phyloP scores from a whole-genome alignment of 1,140 invertebrate species.

The Lasaia peninsularis region DNA sequence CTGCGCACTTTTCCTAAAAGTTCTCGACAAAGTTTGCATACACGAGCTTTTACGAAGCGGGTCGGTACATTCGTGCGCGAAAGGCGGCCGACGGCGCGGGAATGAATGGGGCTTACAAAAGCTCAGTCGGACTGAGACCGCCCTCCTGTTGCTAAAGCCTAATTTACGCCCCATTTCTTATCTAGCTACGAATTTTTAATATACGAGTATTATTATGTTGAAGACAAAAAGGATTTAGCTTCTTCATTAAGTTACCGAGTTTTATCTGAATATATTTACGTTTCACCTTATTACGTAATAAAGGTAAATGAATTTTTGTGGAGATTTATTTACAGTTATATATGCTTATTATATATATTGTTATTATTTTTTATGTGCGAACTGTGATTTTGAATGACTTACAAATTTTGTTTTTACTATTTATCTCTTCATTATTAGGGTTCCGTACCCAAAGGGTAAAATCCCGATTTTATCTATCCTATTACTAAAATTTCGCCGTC shows the following conservation, averaged over 20 bases:
- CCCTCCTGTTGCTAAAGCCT: slow-evolving; percentile 30
- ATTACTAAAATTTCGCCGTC: too few species aligned
- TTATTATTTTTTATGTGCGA: too few species aligned
- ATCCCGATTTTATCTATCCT: too few species aligned
- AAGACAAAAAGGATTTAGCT: not conserved
- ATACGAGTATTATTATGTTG: not conserved
- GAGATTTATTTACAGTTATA: too few species aligned
- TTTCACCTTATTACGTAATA: not conserved
- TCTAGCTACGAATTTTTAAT: slow-evolving; percentile 5
- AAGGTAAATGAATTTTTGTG: not conserved
- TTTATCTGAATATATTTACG: not conserved
- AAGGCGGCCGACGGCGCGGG: slow-evolving; percentile 23
- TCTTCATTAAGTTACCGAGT: not conserved
- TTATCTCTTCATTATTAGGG: too few species aligned
- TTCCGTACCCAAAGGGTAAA: too few species aligned
- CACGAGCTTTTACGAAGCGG: slow-evolving; percentile 9
- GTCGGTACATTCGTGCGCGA: slow-evolving; percentile 23
- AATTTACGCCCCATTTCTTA: slow-evolving; percentile 8
- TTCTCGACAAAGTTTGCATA: slow-evolving; percentile 32
- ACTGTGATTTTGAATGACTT: too few species aligned
- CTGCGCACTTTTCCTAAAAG: slow-evolving; percentile 39
- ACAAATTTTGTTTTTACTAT: too few species aligned
- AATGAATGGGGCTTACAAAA: slow-evolving; percentile 25
- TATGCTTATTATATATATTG: too few species aligned
- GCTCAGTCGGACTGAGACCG: slow-evolving; percentile 14